Evolutionary conservation across 2,888 invertebrate species (phyloP).

Genomic region (Parnassius orleans): DNA sequence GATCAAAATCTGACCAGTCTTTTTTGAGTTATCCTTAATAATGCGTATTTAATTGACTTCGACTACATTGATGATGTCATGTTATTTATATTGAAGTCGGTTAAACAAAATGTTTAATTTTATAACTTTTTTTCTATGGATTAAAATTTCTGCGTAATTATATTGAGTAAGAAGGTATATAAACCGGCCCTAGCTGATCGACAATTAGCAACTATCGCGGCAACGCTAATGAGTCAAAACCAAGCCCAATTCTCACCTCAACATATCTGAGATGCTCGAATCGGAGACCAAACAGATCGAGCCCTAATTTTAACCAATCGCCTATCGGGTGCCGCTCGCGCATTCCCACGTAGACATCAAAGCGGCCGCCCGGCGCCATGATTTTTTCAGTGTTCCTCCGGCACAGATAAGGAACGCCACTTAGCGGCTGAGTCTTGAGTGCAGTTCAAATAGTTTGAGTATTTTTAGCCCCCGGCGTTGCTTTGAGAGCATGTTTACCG

Average conservation of each 20-base stretch:
- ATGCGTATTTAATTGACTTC: too few species aligned
- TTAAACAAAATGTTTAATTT: too few species aligned
- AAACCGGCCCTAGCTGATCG: not conserved
- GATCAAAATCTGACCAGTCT: too few species aligned
- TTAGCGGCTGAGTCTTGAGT: slow-evolving; percentile 34
- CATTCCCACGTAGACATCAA: slow-evolving; percentile 30
- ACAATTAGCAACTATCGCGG: slow-evolving; percentile 1
- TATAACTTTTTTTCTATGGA: too few species aligned
- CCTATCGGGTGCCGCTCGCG: not conserved
- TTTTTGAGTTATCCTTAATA: too few species aligned
- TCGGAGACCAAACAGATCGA: not conserved
- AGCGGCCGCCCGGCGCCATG: slow-evolving; percentile 37
- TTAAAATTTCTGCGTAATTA: too few species aligned
- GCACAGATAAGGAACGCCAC: slow-evolving; percentile 36
- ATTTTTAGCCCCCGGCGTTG: slow-evolving; percentile 34
- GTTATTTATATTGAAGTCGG: too few species aligned
- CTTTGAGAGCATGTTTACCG: not conserved
- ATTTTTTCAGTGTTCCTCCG: slow-evolving; percentile 34
- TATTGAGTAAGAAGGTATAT: too few species aligned
- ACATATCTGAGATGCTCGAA: not conserved
- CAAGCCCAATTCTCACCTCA: slow-evolving; percentile 13
- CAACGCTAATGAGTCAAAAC: slow-evolving; percentile 7
- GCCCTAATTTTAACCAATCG: not conserved
- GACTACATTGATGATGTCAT: too few species aligned
- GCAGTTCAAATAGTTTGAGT: slow-evolving; percentile 36